A percentile compares a stretch with the other conserved stretches of the same genome.
phyloP scores from a whole-genome alignment of 2,797 vertebrate species.

The Graptemys geographica region DNA sequence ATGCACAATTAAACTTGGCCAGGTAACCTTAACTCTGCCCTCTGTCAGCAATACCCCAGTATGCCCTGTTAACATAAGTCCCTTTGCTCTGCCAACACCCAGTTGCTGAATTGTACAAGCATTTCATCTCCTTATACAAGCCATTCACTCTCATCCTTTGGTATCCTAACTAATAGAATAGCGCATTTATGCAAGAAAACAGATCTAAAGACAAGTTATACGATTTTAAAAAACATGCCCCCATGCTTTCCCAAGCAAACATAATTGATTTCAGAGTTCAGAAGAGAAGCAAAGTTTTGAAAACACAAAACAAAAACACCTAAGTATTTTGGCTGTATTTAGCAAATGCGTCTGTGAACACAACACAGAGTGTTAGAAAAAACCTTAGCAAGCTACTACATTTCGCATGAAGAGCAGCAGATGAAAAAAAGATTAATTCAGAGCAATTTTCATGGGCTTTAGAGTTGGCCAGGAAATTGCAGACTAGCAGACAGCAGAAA shows the following conservation, averaged over 20 bases:
- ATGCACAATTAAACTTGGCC: background rate
- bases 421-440: constrained; percentile 8
- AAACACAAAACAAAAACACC: constrained; percentile 29
- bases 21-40: background rate
- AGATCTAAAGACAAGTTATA: background rate
- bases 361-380: background rate
- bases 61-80: background rate
- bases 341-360: constrained; percentile 8
- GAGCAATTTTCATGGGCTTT: background rate
- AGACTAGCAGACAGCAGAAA: constrained; percentile 14
- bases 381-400: constrained; percentile 5
- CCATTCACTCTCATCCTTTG: too few species aligned
- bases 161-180: background rate
- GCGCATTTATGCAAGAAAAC: fast-evolving
- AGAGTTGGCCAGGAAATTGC: constrained; percentile 2
- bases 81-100: background rate
- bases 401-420: background rate
- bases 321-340: constrained; percentile 2
- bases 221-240: background rate
- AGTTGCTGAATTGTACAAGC: background rate
- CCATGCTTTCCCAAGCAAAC: background rate
- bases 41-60: background rate
- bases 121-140: background rate
- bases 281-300: background rate
- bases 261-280: background rate